A percentile compares a stretch with the other conserved stretches of the same genome.
phyloP scores from a whole-genome alignment of 2,113 vertebrate species.

The Anhinga rufa region DNA sequence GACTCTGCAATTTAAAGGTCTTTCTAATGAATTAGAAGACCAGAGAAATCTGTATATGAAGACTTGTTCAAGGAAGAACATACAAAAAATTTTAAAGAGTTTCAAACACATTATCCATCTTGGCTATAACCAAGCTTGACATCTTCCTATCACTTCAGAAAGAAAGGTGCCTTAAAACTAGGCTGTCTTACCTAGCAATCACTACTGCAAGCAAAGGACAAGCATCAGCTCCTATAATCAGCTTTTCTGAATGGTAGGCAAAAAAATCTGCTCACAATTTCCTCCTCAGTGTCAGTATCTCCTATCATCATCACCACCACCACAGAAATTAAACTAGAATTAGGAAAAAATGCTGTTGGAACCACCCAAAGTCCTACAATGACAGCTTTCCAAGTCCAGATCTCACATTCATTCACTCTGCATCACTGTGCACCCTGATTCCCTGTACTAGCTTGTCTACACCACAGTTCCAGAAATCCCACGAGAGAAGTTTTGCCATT shows the following conservation, averaged over 20 bases:
- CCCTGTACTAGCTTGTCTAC: not conserved
- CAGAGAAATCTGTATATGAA: not conserved
- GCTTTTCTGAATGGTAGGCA: not conserved
- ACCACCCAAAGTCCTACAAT: not conserved
- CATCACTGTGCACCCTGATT: rapidly evolving
- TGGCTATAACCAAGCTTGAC: not conserved
- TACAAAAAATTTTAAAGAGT: not conserved
- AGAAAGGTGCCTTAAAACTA: not conserved
- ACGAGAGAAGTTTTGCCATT: not conserved
- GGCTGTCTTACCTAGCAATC: not conserved
- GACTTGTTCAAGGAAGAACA: not conserved
- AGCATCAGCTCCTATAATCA: not conserved
- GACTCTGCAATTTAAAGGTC: not conserved
- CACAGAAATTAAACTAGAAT: not conserved
- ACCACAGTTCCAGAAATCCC: not conserved
- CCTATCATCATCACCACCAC: not conserved
- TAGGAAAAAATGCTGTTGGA: not conserved
- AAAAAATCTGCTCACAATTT: not conserved
- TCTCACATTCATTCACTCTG: not conserved
- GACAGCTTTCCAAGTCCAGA: not conserved
- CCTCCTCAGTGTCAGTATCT: not conserved
- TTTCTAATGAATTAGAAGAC: not conserved
- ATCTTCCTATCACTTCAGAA: not conserved
- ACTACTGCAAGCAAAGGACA: not conserved
- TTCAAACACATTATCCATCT: not conserved